phyloP scores from a whole-genome alignment of 2,888 invertebrate species.

The Apamea anceps region DNA sequence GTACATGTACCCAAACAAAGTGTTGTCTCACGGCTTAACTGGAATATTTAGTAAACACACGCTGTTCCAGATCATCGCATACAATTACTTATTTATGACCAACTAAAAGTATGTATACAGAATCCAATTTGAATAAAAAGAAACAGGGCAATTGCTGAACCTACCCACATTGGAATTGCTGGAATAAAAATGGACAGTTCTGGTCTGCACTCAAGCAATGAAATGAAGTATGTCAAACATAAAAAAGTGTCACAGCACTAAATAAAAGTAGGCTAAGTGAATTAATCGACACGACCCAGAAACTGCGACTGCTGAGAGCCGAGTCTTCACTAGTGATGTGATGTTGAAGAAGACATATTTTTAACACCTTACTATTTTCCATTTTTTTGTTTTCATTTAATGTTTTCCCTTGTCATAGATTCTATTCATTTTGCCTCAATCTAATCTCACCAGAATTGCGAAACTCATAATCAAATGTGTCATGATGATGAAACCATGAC shows the following conservation, averaged over 20 bases:
- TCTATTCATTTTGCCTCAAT: slow-evolving; percentile 10
- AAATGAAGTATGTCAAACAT: slow-evolving; percentile 86
- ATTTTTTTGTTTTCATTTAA: slow-evolving; percentile 30
- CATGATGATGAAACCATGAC: slow-evolving; percentile 30
- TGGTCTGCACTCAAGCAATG: slow-evolving; percentile 77
- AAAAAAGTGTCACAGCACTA: slow-evolving; percentile 86
- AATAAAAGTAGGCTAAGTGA: slow-evolving; percentile 89
- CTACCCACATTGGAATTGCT: slow-evolving; percentile 46
- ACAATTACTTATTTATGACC: slow-evolving; percentile 33
- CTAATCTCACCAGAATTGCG: slow-evolving; percentile 30
- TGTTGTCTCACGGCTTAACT: slow-evolving; percentile 50
- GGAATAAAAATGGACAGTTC: slow-evolving; percentile 72
- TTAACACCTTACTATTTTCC: slow-evolving; percentile 50
- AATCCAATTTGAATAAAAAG: slow-evolving; percentile 40
- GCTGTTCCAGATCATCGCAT: slow-evolving; percentile 40
- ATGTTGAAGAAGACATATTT: slow-evolving; percentile 63
- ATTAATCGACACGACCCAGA: slow-evolving; percentile 89
- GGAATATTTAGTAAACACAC: slow-evolving; percentile 55
- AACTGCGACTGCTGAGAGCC: slow-evolving; percentile 75
- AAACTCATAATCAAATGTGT: slow-evolving; percentile 28
- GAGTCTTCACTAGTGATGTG: slow-evolving; percentile 66
- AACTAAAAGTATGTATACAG: slow-evolving; percentile 16
- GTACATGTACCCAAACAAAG: slow-evolving; percentile 50
- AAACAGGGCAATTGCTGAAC: slow-evolving; percentile 35
- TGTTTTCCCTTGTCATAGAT: slow-evolving; percentile 9